Percentiles rank a stretch among this genome's conserved stretches.
phyloP scores from a whole-genome alignment of 2,113 vertebrate genomes.

The Sterrhoptilus dennistouni region DNA sequence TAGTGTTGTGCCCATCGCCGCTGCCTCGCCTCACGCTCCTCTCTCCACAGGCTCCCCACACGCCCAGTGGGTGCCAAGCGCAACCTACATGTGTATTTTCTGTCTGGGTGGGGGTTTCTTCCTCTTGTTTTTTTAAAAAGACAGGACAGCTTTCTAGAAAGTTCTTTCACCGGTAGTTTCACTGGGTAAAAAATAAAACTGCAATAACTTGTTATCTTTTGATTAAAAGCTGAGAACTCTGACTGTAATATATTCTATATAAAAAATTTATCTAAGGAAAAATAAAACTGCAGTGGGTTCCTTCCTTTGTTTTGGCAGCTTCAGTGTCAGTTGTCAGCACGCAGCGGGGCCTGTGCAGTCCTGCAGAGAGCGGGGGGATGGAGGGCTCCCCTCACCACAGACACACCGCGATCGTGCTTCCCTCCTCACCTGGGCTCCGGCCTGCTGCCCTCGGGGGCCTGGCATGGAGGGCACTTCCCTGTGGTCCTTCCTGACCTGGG shows the following conservation, averaged over 20 bases:
- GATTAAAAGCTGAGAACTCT: slow-evolving; percentile 71
- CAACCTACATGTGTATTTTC: slow-evolving; percentile 11
- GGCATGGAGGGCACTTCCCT: accelerated
- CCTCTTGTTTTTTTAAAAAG: slow-evolving; percentile 55
- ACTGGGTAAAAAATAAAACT: slow-evolving; percentile 55
- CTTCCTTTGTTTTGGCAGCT: slow-evolving; percentile 21
- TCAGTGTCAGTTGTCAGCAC: accelerated
- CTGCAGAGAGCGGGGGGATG: accelerated
- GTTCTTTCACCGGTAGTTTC: slow-evolving; percentile 57
- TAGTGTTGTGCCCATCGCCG: neutral
- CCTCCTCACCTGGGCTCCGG: no score
- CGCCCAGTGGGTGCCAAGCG: neutral
- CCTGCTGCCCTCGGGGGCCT: accelerated
- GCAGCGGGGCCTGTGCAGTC: accelerated
- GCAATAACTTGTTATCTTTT: slow-evolving; percentile 76
- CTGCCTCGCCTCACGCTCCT: slow-evolving; percentile 10
- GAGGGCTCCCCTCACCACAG: neutral
- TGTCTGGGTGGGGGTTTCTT: slow-evolving; percentile 2
- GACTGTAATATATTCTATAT: slow-evolving; percentile 71
- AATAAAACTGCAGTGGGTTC: slow-evolving; percentile 74
- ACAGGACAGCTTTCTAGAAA: slow-evolving; percentile 73
- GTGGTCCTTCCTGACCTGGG: no score
- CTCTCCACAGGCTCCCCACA: neutral
- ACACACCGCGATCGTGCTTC: accelerated
- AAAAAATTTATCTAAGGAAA: slow-evolving; percentile 70